Evolutionary conservation across 2,888 invertebrate genomes (phyloP).

Genomic region (Steromphala cineraria): DNA sequence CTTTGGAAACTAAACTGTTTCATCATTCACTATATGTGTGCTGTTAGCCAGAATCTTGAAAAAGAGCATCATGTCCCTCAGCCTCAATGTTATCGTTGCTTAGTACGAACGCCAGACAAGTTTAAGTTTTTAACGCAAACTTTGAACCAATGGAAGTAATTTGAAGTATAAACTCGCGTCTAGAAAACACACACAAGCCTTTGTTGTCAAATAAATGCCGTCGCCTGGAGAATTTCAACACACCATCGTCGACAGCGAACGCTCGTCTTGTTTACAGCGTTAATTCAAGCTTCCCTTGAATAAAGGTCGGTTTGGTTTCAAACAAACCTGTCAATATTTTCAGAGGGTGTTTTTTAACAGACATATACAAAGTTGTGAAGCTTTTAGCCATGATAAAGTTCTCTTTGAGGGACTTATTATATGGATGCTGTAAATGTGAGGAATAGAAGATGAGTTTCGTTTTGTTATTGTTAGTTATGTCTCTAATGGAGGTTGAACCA

Average conservation of each 20-base stretch:
- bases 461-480: no score
- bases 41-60: no score
- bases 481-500: no score
- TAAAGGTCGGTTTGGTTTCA: neutral
- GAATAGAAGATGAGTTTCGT: no score
- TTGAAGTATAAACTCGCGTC: neutral
- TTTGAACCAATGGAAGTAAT: neutral
- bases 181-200: neutral
- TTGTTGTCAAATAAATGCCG: neutral
- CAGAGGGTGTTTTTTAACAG: neutral
- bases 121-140: neutral
- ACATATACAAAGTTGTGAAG: neutral
- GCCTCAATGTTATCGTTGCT: no score
- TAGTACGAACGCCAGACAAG: neutral
- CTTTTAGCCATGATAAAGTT: neutral
- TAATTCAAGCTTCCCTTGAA: neutral
- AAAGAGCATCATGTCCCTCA: no score
- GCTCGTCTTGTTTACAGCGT: neutral
- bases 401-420: no score
- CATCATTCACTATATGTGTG: no score
- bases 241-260: neutral
- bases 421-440: no score
- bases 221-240: neutral
- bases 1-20: no score
- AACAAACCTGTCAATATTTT: conserved; percentile 2